Evolutionary conservation across 2,797 vertebrate genomes (phyloP).

Genomic region (Coluber constrictor): DNA sequence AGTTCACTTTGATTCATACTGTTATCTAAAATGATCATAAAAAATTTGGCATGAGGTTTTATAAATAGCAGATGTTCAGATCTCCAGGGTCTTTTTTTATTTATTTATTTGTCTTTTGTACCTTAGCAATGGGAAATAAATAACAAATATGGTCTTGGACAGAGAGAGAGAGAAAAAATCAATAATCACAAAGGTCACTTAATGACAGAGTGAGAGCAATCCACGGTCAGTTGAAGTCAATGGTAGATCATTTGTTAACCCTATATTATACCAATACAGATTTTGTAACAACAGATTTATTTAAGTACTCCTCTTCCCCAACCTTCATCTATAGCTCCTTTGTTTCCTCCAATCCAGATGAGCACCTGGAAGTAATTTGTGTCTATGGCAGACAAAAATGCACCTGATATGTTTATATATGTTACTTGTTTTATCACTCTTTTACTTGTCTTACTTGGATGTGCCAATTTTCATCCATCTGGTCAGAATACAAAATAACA

Average conservation of each 20-base stretch:
- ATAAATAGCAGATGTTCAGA: conserved; percentile 44
- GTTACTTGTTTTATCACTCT: background rate
- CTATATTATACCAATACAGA: background rate
- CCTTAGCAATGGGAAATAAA: conserved; percentile 45
- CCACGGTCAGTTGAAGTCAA: background rate
- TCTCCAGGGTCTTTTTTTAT: conserved; percentile 24
- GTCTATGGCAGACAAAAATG: background rate
- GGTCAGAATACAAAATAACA: too few relatives aligned
- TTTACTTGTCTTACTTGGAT: background rate
- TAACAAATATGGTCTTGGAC: conserved; percentile 49
- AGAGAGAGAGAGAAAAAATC: background rate
- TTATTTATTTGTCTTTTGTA: conserved; percentile 5
- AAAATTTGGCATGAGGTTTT: conserved; percentile 14
- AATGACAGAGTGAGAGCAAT: conserved; percentile 39
- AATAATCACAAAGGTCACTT: conserved; percentile 51
- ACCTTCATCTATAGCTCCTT: background rate
- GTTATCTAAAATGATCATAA: conserved; percentile 44
- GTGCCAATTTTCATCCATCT: background rate
- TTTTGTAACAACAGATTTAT: background rate
- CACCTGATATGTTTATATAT: background rate
- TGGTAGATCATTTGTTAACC: background rate
- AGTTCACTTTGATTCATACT: conserved; percentile 46
- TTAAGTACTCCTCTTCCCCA: background rate
- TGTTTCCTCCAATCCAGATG: background rate
- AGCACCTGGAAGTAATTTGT: background rate